Evolutionary conservation across 30 jellyfish, hydroid and myxozoan genomes (phyloP), one percentile per base, ranked within the genome.

Genomic region (Cassiopea xamachana): DNA sequence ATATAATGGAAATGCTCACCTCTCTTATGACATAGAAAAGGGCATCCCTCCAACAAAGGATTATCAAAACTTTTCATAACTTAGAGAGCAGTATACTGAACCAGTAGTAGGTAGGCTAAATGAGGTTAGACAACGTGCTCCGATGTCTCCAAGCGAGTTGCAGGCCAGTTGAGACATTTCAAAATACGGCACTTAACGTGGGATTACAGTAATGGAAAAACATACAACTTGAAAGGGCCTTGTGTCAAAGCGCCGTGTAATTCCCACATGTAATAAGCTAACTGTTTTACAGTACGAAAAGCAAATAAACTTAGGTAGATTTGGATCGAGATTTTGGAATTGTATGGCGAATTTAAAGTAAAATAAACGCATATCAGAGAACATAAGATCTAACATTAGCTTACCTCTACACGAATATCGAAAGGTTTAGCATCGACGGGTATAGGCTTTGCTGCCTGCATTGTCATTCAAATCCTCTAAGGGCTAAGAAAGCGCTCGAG

Each of bases 391-490:
- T 16, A 43, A 9, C n/a, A 18, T 71, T 15, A 71, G 39, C 80
- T 88, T 88, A 88, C 95, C 95, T 88, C 95, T 2, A 85, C 81
- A 27, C 95, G 95, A 55, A 88, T 58, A 72, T 88, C 95, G 76
- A 77, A 88, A 15, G 72, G 94, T 69, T 88, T 88, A 10, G 67
- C 67, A 48, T 79, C 95, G 60, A 73, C 69, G 1, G 90, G 67
- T 44, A 77, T 79, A 10, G 95, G 90, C 73, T 88, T 79, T 1
- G 90, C 50, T 59, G 95, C 89, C 69, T 88, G 95, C 95, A 88
- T 88, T 60, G 68, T 79, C 80, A 74, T 69, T 84, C 85, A 15
- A 84, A 39, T 55, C 18, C 59, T 78, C 70, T 43, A 51, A 78
- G 60, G 48, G 49, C 73, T 62, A 75, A 80, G 89, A 71, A 71